Evolutionary conservation across 1,140 invertebrate genomes (phyloP).

Genomic region (Matsumurasca onukii): DNA sequence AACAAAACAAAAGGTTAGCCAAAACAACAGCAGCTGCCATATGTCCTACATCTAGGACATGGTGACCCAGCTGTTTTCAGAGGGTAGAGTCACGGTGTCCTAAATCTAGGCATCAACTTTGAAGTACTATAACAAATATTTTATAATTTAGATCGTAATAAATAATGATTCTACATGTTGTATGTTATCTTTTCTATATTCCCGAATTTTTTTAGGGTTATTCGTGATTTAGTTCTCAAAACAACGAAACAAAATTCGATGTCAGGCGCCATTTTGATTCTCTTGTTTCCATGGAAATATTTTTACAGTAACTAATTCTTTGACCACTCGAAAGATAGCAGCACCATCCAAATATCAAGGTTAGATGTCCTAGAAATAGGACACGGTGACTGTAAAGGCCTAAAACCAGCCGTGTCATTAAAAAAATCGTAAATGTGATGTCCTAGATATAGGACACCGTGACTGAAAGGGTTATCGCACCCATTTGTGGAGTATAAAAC

Average conservation of each 20-base stretch:
- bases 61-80: not conserved
- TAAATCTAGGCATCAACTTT: conserved; percentile 10
- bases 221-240: not conserved
- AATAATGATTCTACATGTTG: not conserved
- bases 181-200: not conserved
- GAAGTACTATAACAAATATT: not conserved
- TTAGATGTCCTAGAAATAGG: conserved; percentile 2
- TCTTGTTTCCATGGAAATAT: not conserved
- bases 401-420: not conserved
- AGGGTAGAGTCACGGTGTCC: conserved; percentile 11
- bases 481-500: too few species aligned
- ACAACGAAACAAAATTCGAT: not conserved
- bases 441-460: conserved; percentile 19
- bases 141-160: not conserved
- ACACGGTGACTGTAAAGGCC: not conserved
- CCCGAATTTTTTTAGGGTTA: not conserved
- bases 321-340: not conserved
- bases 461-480: too few species aligned
- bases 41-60: too few species aligned
- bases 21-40: too few species aligned
- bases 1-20: too few species aligned
- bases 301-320: not conserved
- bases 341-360: not conserved
- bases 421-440: not conserved
- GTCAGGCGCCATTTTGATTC: not conserved